Evolutionary conservation across 2,888 invertebrate species (phyloP).

Genomic region (Tenthredo notha): DNA sequence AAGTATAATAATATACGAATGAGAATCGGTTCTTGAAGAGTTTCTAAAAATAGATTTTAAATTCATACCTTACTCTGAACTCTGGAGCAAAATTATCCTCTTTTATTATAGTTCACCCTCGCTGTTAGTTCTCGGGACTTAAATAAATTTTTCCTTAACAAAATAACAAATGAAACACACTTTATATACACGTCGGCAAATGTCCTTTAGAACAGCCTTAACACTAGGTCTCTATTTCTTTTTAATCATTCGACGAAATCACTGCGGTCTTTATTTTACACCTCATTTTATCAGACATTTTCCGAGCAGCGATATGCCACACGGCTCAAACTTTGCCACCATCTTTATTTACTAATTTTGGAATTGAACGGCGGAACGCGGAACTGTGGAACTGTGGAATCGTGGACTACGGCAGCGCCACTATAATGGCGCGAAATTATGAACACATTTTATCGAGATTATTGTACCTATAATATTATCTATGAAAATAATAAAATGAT

Average conservation of each 20-base stretch:
- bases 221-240: conserved; percentile 60
- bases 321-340: conserved; percentile 72
- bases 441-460: background rate
- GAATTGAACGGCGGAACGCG: conserved; percentile 60
- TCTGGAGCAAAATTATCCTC: conserved; percentile 71
- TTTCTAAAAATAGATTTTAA: conserved; percentile 72
- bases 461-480: background rate
- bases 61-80: conserved; percentile 74
- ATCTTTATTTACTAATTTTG: conserved; percentile 78
- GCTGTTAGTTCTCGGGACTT: conserved; percentile 20
- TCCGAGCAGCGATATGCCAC: conserved; percentile 69
- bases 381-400: conserved; percentile 10
- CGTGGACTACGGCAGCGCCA: background rate
- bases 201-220: conserved; percentile 52
- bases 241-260: conserved; percentile 58
- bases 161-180: conserved; percentile 54
- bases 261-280: conserved; percentile 65
- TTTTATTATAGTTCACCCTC: conserved; percentile 55
- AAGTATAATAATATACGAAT: background rate
- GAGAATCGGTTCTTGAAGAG: conserved; percentile 56
- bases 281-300: conserved; percentile 72
- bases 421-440: background rate
- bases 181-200: conserved; percentile 62
- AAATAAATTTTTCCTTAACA: conserved; percentile 6
- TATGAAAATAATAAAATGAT: background rate